Base-by-base conservation (phyloP, 1,140 invertebrate species). In the Hyles euphorbiae region DNA sequence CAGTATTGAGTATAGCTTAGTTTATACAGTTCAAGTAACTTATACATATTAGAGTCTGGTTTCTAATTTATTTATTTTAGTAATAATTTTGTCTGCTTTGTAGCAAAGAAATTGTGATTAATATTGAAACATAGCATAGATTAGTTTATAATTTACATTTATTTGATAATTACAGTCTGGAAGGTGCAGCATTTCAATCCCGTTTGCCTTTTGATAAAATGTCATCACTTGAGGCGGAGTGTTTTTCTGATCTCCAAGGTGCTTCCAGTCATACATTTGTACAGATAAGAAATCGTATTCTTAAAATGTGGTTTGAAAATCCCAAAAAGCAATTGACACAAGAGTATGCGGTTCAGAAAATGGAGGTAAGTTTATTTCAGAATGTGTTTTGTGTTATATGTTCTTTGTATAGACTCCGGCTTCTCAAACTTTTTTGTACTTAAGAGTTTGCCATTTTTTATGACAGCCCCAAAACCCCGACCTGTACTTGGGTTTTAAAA, bases 261-360 rank as follows among this genome's bases (percentile, higher is more conserved):
- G 91, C 96, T 40, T 94, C 96, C 71, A 94, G 95, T 6, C 95
- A 97, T 67, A 93, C 98, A 3, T 99, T 98, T 87, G 91, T 99
- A 34, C 96, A 98, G 80, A 94, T 98, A 68, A 92, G 98, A 70
- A 99, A 99, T 84, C 92, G 97, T 76, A 89, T 99, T 90, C 89
- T 99, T n/a, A 97, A 99, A 88, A 91, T 98, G 72, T 99, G 98
- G 98, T 91, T 99, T 52, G 96, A 98, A 76, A 98, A 99, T 91
- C 97, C 98, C 0, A 98, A 98, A 74, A 92, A 95, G 67, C 97
- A 99, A 77, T 88, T 99, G 7, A 95, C 95, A 32, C 91, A 95
- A 69, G 96, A 98, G 73, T 93, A 93, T 87, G 93, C 93, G 34
- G 82, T 98, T 9, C 91, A 94, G 22, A 93, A 94, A 72, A 93